These are phyloP conservation scores for Onthophagus taurus DNA, from an alignment of 1,140 invertebrate species.

Conservation along the genomic window DNA sequence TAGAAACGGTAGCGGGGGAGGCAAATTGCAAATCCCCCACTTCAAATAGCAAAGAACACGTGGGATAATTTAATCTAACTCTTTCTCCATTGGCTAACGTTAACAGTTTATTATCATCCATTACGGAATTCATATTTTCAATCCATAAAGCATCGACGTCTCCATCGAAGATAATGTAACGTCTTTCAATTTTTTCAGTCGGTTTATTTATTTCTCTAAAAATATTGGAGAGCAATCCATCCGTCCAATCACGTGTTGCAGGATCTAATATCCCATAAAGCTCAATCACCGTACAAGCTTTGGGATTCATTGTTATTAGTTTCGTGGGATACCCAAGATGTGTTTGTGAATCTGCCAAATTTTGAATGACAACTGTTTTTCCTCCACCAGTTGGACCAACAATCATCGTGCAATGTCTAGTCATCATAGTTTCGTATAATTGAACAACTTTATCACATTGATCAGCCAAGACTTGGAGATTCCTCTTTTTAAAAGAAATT, in stretches of 20 bases:
- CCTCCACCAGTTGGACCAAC: constrained; percentile 86
- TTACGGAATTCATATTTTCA: constrained; percentile 93
- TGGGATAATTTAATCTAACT: constrained; percentile 68
- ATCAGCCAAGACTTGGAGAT: constrained; percentile 62
- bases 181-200: constrained; percentile 55
- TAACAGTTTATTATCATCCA: constrained; percentile 87
- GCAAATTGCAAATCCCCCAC: constrained; percentile 82
- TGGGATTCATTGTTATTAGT: constrained; percentile 69
- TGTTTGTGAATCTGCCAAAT: constrained; percentile 69
- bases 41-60: constrained; percentile 81
- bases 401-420: constrained; percentile 81
- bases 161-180: constrained; percentile 85
- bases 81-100: constrained; percentile 85
- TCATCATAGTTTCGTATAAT: constrained; percentile 90
- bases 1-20: constrained; percentile 82
- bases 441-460: constrained; percentile 71
- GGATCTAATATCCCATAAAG: constrained; percentile 84
- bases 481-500: constrained; percentile 50
- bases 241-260: constrained; percentile 80
- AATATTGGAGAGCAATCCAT: constrained; percentile 81
- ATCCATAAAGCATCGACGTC: constrained; percentile 91
- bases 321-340: constrained; percentile 66
- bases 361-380: constrained; percentile 78
- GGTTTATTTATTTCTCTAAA: constrained; percentile 83
- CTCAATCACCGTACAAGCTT: constrained; percentile 79